Evolutionary conservation across 2,888 invertebrate genomes (phyloP).

Genomic region (Celastrina argiolus): DNA sequence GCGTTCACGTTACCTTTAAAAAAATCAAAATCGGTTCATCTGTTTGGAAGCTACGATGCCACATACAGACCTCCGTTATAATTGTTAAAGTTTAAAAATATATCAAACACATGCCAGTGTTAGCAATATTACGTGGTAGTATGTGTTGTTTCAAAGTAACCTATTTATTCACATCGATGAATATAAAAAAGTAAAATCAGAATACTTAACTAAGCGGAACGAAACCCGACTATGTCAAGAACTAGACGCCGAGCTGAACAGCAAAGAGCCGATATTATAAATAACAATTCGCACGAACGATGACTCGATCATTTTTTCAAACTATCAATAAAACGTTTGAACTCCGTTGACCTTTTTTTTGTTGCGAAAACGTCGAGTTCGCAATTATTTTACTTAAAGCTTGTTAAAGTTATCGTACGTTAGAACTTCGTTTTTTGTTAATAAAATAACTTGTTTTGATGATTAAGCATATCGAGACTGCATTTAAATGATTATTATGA

Average conservation of each 20-base stretch:
- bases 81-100: no score
- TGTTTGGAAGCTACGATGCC: no score
- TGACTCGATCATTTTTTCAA: background rate
- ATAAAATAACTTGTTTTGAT: no score
- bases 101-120: no score
- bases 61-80: no score
- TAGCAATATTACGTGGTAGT: no score
- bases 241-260: background rate
- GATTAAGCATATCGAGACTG: no score
- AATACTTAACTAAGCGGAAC: constrained; percentile 7
- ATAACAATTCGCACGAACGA: constrained; percentile 15
- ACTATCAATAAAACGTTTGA: constrained; percentile 17
- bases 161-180: background rate
- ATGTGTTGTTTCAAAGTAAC: no score
- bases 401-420: background rate
- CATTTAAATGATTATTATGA: no score
- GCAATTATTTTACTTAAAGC: background rate
- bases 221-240: background rate
- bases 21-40: no score
- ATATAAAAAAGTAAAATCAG: background rate
- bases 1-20: no score
- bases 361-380: background rate
- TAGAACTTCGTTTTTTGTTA: no score
- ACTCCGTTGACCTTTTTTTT: constrained; percentile 18
- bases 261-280: background rate